Evolutionary conservation across 2,888 invertebrate genomes (phyloP).

Genomic region (Diaprepes abbreviatus): DNA sequence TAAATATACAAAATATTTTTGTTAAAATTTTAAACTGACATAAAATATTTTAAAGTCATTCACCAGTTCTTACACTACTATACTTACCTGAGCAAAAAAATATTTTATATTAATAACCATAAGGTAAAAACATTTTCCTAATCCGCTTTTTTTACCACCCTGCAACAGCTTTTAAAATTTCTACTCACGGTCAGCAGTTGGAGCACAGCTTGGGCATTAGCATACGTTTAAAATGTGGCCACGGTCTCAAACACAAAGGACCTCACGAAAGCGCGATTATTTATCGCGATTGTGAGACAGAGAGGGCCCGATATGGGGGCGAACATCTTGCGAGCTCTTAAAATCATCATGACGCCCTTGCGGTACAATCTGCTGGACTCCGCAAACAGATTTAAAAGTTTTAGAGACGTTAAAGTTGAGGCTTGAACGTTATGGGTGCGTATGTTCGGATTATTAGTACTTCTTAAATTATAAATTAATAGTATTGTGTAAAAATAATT

Average conservation of each 20-base stretch:
- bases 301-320: slow-evolving; percentile 51
- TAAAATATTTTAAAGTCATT: too few species aligned
- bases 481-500: too few species aligned
- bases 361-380: slow-evolving; percentile 47
- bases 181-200: slow-evolving; percentile 66
- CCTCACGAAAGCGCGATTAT: slow-evolving; percentile 66
- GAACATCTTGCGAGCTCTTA: slow-evolving; percentile 62
- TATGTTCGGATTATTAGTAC: too few species aligned
- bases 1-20: too few species aligned
- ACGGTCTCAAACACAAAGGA: slow-evolving; percentile 65
- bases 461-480: too few species aligned
- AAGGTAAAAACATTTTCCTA: too few species aligned
- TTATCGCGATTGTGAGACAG: slow-evolving; percentile 61
- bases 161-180: slow-evolving; percentile 62
- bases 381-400: slow-evolving; percentile 41
- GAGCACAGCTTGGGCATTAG: slow-evolving; percentile 64
- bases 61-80: too few species aligned
- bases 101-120: too few species aligned
- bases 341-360: slow-evolving; percentile 50
- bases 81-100: too few species aligned
- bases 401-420: slow-evolving; percentile 7
- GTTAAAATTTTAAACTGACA: too few species aligned
- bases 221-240: slow-evolving; percentile 69
- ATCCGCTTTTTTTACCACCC: slow-evolving; percentile 55
- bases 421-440: too few species aligned